Base-by-base conservation (phyloP, 2,113 vertebrate species). In the Gila orcuttii region DNA sequence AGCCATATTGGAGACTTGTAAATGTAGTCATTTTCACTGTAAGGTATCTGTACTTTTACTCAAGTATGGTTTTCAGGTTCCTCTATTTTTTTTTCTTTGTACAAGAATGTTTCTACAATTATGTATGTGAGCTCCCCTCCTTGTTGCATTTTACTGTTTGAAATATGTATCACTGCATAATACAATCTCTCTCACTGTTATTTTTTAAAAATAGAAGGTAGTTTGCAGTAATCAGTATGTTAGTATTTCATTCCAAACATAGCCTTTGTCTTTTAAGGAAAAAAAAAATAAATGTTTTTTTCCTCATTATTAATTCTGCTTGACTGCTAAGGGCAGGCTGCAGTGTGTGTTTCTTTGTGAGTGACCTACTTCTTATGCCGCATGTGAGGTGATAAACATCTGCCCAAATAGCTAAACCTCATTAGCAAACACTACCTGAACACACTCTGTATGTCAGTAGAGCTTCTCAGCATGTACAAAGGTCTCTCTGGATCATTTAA, bases 321-420 rank as follows among this genome's bases (percentile, higher is more conserved):
- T 9, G 33, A 42, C 77, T 79, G 77, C 33, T 75, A 47, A 68
- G 55, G 73, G 73, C 31, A 83, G 23, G 73, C 36, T 19, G 74
- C 33, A 28, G 66, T 25, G 21, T 73, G 74, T 47, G 52, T 79
- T 47, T 42, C 45, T 74, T 42, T 80, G 68, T 80, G 39, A 60
- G 9, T 76, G 87, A 88, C 88, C 88, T 90, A 88, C 79, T 89
- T 88, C 78, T 85, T 78, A 25, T 78, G 79, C 71, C n/a, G 15
- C 36, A 62, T 88, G 69, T 60, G 59, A 86, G 76, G 83, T 89
- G 83, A 87, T 86, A 88, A 88, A 89, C 84, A 84, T 85, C 81
- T 87, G 78, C 81, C 84, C 50, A 83, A 86, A 88, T 77, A 88
- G 81, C 62, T 39, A 19, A 88, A 64, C 79, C 80, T 66, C 68